Evolutionary conservation across 2,888 invertebrate species (phyloP).

Genomic region (Nasonovia ribisnigri): DNA sequence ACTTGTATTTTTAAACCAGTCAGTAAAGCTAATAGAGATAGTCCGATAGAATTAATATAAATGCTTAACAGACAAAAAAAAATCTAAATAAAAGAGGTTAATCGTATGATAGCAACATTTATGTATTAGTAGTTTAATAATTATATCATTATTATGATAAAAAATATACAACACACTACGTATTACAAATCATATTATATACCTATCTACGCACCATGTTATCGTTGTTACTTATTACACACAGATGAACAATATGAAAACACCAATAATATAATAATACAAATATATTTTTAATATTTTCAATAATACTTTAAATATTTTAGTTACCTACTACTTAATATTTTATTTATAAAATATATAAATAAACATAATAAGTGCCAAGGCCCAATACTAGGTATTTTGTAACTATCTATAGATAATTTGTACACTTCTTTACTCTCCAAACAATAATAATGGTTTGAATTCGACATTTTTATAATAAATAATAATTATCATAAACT

Average conservation of each 20-base stretch:
- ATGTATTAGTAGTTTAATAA: not conserved
- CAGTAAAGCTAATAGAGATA: not conserved
- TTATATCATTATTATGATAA: slow-evolving; percentile 10
- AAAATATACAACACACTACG: not conserved
- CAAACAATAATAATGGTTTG: not conserved
- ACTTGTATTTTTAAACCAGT: not conserved
- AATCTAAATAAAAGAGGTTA: slow-evolving; percentile 11
- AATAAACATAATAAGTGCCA: no score
- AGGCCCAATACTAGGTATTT: not conserved
- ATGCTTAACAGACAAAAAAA: slow-evolving; percentile 12
- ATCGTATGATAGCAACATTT: not conserved
- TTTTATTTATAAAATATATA: no score
- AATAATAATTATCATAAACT: not conserved
- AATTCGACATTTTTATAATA: not conserved
- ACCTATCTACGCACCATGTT: not conserved
- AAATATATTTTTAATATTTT: not conserved
- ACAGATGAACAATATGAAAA: not conserved
- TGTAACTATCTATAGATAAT: not conserved
- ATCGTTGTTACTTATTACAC: not conserved
- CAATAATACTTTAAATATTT: not conserved
- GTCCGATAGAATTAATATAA: not conserved
- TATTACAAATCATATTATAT: not conserved
- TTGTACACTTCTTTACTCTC: not conserved
- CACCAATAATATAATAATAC: not conserved
- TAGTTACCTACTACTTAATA: not conserved